Conservation (phyloP, 92 coral and sea anemone species). For the Zoanthus sociatus region DNA sequence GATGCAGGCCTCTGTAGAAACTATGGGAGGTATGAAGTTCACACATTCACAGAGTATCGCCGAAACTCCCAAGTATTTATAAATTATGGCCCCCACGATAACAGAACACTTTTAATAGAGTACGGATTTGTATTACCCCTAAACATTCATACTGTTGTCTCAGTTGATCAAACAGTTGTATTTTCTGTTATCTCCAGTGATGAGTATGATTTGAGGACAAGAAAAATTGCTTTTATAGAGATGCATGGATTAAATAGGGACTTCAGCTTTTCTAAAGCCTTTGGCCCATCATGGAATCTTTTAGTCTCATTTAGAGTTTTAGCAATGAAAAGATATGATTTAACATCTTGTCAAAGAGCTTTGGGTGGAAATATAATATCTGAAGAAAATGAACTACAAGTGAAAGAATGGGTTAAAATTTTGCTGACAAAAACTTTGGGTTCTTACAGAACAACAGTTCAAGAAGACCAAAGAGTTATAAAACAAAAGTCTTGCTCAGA, state of each 20-base stretch:
- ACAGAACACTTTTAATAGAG: constrained; percentile 81
- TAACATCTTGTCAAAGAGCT: constrained; percentile 61
- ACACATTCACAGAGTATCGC: constrained; percentile 69
- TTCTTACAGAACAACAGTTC: constrained; percentile 29
- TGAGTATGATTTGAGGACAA: constrained; percentile 26
- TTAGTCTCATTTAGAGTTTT: constrained; percentile 69
- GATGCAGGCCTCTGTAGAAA: constrained; percentile 69
- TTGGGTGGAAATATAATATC: constrained; percentile 49
- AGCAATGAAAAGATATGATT: constrained; percentile 63
- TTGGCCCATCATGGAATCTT: constrained; percentile 88
- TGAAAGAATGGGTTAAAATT: constrained; percentile 53
- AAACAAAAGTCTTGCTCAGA: constrained; percentile 11
- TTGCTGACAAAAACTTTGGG: constrained; percentile 58
- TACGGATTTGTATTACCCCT: constrained; percentile 90
- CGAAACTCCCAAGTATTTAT: constrained; percentile 86
- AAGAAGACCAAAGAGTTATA: constrained; percentile 1
- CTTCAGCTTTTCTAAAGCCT: constrained; percentile 62
- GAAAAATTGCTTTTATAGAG: constrained; percentile 63
- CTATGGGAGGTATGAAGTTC: constrained; percentile 70
- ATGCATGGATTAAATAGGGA: constrained; percentile 69
- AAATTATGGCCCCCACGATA: constrained; percentile 95
- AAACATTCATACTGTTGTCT: constrained; percentile 71
- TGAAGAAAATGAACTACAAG: constrained; percentile 39
- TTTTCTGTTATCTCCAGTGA: constrained; percentile 48
- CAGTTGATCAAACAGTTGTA: constrained; percentile 48